Conservation (phyloP, 2,797 vertebrate species). For the Nannoperca obscura region DNA sequence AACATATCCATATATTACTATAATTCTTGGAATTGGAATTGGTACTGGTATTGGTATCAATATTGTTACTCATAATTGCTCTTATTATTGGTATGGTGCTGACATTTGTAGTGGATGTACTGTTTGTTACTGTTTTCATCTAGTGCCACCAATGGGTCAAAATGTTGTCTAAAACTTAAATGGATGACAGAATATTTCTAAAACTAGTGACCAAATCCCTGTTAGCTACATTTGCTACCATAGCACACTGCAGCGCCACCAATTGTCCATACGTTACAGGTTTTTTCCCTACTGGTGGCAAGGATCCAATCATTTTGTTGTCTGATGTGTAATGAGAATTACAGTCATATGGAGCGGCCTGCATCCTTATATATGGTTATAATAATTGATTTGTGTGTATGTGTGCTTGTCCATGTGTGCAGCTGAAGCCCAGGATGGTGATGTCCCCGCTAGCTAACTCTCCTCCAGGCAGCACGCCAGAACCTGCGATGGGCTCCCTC, state of each 20-base stretch:
- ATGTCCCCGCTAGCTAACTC: slow-evolving; percentile 92
- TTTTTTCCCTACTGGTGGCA: neutral
- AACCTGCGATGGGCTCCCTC: slow-evolving; percentile 94
- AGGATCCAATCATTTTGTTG: neutral
- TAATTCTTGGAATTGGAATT: neutral
- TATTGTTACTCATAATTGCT: neutral
- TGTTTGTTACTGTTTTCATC: neutral
- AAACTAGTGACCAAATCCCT: neutral
- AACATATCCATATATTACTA: neutral
- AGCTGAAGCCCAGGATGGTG: slow-evolving; percentile 93
- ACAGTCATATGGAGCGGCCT: neutral
- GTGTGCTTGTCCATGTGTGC: slow-evolving; percentile 52
- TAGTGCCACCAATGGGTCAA: neutral
- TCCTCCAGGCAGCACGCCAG: slow-evolving; percentile 91
- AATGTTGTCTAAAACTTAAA: neutral
- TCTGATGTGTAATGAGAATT: neutral
- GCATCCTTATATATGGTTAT: neutral
- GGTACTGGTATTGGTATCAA: too few species aligned
- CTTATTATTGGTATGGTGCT: neutral
- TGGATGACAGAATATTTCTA: neutral
- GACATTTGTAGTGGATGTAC: neutral
- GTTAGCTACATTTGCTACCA: too few species aligned
- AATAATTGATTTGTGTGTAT: neutral
- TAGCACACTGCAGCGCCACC: neutral
- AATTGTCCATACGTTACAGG: neutral